Evolutionary conservation across 1,140 invertebrate species (phyloP).

Genomic region (Sarcophaga peregrina): DNA sequence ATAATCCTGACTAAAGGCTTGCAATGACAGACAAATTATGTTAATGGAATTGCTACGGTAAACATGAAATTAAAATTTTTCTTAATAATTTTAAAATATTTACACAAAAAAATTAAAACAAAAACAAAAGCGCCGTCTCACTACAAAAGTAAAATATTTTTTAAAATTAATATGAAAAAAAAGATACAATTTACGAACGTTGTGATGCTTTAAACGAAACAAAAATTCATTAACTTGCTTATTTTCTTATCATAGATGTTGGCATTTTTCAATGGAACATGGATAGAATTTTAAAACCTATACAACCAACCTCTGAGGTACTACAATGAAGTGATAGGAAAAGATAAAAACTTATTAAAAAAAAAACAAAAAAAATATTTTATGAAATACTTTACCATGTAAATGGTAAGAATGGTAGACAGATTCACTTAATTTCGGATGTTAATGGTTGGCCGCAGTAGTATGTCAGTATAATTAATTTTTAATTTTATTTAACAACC

Average conservation of each 20-base stretch:
- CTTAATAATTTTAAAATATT: too few relatives aligned
- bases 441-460: neutral
- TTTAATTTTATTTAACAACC: conserved; percentile 12
- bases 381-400: too few relatives aligned
- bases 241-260: conserved; percentile 23
- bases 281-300: neutral
- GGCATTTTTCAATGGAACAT: neutral
- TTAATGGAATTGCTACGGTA: too few relatives aligned
- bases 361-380: too few relatives aligned
- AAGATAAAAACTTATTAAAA: neutral
- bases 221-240: conserved; percentile 9
- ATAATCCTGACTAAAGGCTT: too few relatives aligned
- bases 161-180: too few relatives aligned
- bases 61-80: too few relatives aligned
- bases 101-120: too few relatives aligned
- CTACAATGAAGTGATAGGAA: neutral
- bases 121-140: too few relatives aligned
- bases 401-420: neutral
- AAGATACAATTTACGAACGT: too few relatives aligned
- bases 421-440: neutral
- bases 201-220: neutral
- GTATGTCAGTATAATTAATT: conserved; percentile 15
- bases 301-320: neutral
- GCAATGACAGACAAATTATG: too few relatives aligned
- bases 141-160: too few relatives aligned